Base-by-base conservation (phyloP, 2,113 vertebrate genomes). In the Cyprinodon variegatus region DNA sequence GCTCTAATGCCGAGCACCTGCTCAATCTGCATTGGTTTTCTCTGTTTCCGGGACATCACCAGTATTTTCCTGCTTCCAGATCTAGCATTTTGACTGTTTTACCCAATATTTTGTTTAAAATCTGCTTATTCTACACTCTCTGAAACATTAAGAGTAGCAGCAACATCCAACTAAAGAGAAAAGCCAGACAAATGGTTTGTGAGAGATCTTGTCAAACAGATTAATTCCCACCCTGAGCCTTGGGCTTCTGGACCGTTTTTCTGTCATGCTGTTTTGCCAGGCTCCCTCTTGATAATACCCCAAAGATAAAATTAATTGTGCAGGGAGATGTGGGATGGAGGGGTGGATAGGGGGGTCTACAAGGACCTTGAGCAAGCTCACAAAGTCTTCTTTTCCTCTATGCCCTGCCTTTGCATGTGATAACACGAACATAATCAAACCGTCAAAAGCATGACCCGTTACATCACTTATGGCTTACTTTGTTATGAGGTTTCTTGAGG, bases 241-340 rank as follows among this genome's bases (percentile, higher is more conserved):
- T 83, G 48, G 86, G 89, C 85, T 88, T 91, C 85, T 88, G 83
- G 88, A 88, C 83, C 74, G 81, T 90, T 91, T 93, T 88, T 91
- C 92, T 94, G 92, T 93, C 93, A 90, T 87, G 88, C 90, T 88
- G 90, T 88, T 90, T 91, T 91, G 90, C 86, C 86, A 87, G 82
- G 83, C 90, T 89, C 88, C 83, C 86, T 90, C 90, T 91, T 92
- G 87, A 93, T 93, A 91, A 92, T 92, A 93, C 92, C 93, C 91
- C 84, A 90, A 93, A 93, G 91, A 93, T 92, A 93, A 93, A 91
- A 91, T 94, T 93, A 93, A 94, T 92, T 93, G 92, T 90, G 86
- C 86, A 91, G 85, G 92, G 91, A 92, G 92, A 93, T 92, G 89
- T 92, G 90, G 88, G 85, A 89, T 89, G 90, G 15, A 53, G 50